Conservation (phyloP, 2,797 vertebrate species). For the Cottoperca gobio region DNA sequence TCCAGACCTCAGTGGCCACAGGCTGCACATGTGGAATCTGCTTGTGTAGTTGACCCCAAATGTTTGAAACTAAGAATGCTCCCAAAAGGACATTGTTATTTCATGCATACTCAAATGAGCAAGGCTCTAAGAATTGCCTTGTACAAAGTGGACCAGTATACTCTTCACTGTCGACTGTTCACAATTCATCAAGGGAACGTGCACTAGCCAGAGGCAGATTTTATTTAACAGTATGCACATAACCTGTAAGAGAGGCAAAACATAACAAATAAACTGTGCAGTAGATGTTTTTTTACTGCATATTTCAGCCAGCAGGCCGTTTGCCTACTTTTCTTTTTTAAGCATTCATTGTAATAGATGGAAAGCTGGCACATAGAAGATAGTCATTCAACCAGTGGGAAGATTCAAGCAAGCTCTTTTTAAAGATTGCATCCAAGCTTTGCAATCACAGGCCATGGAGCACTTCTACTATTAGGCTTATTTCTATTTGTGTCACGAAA, state of each 20-base stretch:
- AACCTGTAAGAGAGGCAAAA: constrained; percentile 64
- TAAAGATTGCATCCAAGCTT: constrained; percentile 9
- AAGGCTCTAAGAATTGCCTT: constrained; percentile 67
- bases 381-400: constrained; percentile 26
- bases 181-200: constrained; percentile 74
- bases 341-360: constrained; percentile 38
- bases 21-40: constrained; percentile 81
- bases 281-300: constrained; percentile 48
- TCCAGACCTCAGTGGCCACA: constrained; percentile 77
- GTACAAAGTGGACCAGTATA: constrained; percentile 65
- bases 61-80: constrained; percentile 77
- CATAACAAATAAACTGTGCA: constrained; percentile 63
- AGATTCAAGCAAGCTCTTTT: constrained; percentile 28
- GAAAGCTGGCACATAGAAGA: constrained; percentile 34
- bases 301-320: constrained; percentile 56
- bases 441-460: background rate
- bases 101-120: constrained; percentile 81
- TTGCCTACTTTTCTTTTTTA: constrained; percentile 50
- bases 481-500: background rate
- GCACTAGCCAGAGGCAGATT: constrained; percentile 62
- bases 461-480: background rate
- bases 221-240: constrained; percentile 70
- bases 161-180: constrained; percentile 61
- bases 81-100: constrained; percentile 79
- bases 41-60: constrained; percentile 79